Conservation (phyloP, 2,113 vertebrate species). For the Sorex fumeus region DNA sequence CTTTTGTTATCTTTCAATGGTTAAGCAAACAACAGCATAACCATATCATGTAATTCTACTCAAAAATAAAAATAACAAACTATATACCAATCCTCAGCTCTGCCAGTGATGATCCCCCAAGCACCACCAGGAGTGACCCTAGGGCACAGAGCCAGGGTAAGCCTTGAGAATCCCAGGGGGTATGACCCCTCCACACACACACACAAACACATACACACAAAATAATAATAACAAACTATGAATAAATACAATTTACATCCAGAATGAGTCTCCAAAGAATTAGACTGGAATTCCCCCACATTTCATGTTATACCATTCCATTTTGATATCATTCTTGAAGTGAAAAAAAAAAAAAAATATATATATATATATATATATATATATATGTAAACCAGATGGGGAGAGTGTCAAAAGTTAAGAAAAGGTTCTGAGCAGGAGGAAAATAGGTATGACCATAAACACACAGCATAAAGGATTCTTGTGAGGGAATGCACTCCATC, state of each 20-base stretch:
- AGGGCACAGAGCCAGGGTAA: too few relatives aligned
- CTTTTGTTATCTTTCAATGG: not conserved
- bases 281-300: not conserved
- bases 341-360: slow-evolving; percentile 22
- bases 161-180: too few relatives aligned
- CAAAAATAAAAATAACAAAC: slow-evolving; percentile 17
- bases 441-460: not conserved
- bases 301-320: not conserved
- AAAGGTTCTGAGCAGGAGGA: not conserved
- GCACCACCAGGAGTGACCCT: too few relatives aligned
- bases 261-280: not conserved
- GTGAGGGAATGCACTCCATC: not conserved
- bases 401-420: not conserved
- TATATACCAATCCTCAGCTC: too few relatives aligned
- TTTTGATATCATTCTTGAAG: slow-evolving; percentile 14
- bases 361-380: too few relatives aligned
- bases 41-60: not conserved
- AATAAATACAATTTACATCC: not conserved
- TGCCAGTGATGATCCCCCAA: too few relatives aligned
- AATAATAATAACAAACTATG: too few relatives aligned
- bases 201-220: too few relatives aligned
- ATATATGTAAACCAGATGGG: not conserved
- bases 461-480: not conserved
- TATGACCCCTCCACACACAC: too few relatives aligned
- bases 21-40: not conserved